Percentiles rank a stretch among this genome's conserved stretches.
Evolutionary conservation across 2,113 vertebrate genomes (phyloP).

Genomic region (Saguinus imperator): DNA sequence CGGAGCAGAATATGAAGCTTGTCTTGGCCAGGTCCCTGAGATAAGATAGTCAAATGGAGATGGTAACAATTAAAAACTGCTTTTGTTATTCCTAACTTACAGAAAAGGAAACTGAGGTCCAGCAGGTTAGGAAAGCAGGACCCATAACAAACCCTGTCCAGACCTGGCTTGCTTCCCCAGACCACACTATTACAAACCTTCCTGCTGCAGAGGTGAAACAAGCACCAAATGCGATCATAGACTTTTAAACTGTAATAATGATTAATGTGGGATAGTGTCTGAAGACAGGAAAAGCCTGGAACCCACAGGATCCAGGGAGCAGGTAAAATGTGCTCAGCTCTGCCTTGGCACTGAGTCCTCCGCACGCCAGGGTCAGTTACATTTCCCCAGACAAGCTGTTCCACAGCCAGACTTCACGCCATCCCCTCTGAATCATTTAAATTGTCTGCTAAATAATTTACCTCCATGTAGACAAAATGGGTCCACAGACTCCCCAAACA

Average conservation of each 20-base stretch:
- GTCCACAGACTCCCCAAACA: not conserved
- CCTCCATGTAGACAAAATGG: not conserved
- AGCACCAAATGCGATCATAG: not conserved
- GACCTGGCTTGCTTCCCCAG: not conserved
- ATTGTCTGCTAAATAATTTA: not conserved
- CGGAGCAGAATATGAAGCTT: not conserved
- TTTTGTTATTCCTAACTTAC: not conserved
- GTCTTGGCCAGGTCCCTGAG: not conserved
- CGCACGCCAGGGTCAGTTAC: not conserved
- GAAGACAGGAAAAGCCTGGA: not conserved
- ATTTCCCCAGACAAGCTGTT: not conserved
- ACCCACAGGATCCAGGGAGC: not conserved
- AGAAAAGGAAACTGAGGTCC: not conserved
- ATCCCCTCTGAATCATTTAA: not conserved
- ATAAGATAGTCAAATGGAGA: not conserved
- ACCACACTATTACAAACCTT: not conserved
- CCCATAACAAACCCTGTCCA: not conserved
- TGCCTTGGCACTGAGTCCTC: not conserved
- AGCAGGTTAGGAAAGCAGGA: not conserved
- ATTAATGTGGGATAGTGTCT: not conserved
- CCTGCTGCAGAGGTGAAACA: not conserved
- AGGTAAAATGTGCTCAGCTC: not conserved
- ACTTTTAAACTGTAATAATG: not conserved
- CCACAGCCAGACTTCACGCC: not conserved
- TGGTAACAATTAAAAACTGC: not conserved